These are phyloP conservation scores for Scytalopus superciliaris DNA, from an alignment of 2,113 vertebrate genomes.

Conservation along the genomic window DNA sequence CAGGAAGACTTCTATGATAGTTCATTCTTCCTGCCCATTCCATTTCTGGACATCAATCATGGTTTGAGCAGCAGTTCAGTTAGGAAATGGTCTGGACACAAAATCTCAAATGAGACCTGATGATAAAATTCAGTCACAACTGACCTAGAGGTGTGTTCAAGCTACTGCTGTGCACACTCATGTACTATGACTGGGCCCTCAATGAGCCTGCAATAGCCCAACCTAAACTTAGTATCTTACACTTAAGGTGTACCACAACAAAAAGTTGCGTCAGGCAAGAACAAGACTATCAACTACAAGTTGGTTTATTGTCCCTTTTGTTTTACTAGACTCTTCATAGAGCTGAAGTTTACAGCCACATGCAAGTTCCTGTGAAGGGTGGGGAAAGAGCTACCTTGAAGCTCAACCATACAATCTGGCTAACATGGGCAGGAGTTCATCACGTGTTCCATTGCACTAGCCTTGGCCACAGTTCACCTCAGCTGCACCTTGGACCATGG, in stretches of 20 bases:
- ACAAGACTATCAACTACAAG: neutral
- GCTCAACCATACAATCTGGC: fast-evolving
- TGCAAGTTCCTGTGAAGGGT: neutral
- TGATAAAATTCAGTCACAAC: neutral
- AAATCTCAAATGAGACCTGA: neutral
- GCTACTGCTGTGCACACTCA: neutral
- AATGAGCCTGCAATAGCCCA: neutral
- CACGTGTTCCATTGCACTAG: neutral
- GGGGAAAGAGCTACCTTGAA: neutral
- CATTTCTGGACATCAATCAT: neutral
- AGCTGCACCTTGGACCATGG: neutral
- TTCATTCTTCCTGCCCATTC: neutral
- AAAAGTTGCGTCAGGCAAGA: neutral
- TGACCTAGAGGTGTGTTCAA: neutral
- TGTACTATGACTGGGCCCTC: neutral
- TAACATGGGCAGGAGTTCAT: neutral
- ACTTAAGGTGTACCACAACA: neutral
- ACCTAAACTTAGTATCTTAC: neutral
- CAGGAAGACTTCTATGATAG: neutral
- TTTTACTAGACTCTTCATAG: neutral
- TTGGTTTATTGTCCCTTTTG: neutral
- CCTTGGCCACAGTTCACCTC: neutral
- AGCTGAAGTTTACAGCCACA: neutral
- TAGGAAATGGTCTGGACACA: neutral
- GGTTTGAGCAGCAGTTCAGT: neutral